A percentile compares a stretch with the other conserved stretches of the same genome.
These are phyloP conservation scores for Colletes latitarsis DNA, from an alignment of 1,140 invertebrate species.

Conservation along the genomic window DNA sequence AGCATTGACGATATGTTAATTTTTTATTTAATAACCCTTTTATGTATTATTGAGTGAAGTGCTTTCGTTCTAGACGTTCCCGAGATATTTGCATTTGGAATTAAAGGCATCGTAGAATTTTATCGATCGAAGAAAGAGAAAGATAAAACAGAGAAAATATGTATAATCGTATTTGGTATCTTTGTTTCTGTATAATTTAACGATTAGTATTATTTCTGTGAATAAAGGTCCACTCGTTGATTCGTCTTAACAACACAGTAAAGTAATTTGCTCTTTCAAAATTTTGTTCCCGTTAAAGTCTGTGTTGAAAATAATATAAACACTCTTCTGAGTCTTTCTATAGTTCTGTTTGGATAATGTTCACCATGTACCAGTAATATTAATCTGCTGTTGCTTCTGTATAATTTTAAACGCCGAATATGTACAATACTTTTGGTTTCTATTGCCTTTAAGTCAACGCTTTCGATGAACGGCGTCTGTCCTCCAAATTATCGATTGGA, in stretches of 20 bases:
- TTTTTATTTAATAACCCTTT: constrained; percentile 10
- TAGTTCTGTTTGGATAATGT: constrained; percentile 31
- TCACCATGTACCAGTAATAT: constrained; percentile 48
- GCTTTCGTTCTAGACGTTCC: constrained; percentile 28
- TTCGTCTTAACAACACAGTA: constrained; percentile 24
- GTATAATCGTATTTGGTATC: no score
- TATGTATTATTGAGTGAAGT: constrained; percentile 17
- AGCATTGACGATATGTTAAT: constrained; percentile 46
- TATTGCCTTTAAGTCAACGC: constrained; percentile 54
- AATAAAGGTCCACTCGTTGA: constrained; percentile 28
- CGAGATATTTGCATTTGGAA: constrained; percentile 2
- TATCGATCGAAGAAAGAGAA: neutral
- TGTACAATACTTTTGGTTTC: constrained; percentile 45
- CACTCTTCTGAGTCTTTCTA: neutral
- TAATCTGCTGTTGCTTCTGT: constrained; percentile 62
- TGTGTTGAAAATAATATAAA: neutral
- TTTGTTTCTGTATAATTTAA: neutral
- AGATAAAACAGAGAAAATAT: neutral
- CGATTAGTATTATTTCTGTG: neutral
- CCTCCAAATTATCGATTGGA: constrained; percentile 67
- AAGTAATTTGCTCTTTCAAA: constrained; percentile 22
- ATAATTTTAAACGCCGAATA: constrained; percentile 51
- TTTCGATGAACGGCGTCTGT: constrained; percentile 66
- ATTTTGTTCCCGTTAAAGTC: constrained; percentile 1
- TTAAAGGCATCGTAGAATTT: constrained; percentile 20